phyloP scores from a whole-genome alignment of 1,140 invertebrate species.

The Bombus sylvicola region DNA sequence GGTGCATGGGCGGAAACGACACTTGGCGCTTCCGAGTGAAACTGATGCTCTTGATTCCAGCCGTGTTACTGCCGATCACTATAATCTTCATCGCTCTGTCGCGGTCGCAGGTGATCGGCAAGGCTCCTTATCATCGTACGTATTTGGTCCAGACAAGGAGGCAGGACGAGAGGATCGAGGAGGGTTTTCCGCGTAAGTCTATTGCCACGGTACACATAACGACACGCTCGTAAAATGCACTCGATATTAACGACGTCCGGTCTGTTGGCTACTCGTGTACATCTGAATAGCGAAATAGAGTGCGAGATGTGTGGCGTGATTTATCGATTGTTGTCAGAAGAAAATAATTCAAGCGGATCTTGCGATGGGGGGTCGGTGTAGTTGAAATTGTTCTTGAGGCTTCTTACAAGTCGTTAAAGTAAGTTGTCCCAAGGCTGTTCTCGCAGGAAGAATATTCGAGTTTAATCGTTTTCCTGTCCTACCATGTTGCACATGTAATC shows the following conservation, averaged over 20 bases:
- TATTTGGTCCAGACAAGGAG: constrained; percentile 49
- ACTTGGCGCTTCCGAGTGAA: constrained; percentile 75
- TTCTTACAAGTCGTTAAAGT: not conserved
- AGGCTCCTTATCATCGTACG: constrained; percentile 33
- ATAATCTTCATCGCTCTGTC: constrained; percentile 78
- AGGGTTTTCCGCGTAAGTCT: constrained; percentile 56
- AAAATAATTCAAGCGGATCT: not conserved
- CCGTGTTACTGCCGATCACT: constrained; percentile 74
- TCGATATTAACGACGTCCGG: constrained; percentile 46
- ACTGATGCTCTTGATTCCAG: constrained; percentile 77
- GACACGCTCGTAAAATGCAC: constrained; percentile 8
- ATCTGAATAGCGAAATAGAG: constrained; percentile 13
- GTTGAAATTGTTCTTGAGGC: not conserved
- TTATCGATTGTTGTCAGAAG: not conserved
- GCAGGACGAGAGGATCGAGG: constrained; percentile 45
- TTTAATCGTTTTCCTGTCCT: not conserved
- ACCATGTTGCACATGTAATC: not conserved
- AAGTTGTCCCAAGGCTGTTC: not conserved
- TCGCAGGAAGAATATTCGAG: not conserved
- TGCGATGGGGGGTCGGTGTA: not conserved
- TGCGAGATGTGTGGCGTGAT: constrained; percentile 15
- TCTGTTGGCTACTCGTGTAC: not conserved
- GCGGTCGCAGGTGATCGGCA: constrained; percentile 62
- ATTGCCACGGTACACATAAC: not conserved
- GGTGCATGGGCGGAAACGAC: constrained; percentile 77